Conservation (phyloP, 2,797 vertebrate species). For the Enteromius treurensis region DNA sequence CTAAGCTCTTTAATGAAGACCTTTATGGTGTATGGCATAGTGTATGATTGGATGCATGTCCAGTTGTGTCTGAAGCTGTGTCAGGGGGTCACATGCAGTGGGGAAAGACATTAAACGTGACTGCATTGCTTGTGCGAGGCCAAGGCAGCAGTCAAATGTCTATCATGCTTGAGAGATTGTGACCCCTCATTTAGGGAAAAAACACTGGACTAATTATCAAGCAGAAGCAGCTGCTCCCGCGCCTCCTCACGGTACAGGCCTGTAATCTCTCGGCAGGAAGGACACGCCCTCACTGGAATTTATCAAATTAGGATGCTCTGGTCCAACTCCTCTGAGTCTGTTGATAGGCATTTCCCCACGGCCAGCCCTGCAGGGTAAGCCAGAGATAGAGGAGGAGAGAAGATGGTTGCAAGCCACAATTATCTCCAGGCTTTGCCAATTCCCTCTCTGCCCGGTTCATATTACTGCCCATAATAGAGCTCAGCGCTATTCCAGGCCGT, state of each 20-base stretch:
- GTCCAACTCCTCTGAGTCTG: slow-evolving; percentile 36
- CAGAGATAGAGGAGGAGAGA: slow-evolving; percentile 5
- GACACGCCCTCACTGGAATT: slow-evolving; percentile 56
- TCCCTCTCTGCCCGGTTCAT: slow-evolving; percentile 78
- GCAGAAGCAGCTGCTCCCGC: slow-evolving; percentile 5
- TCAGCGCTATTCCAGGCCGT: slow-evolving; percentile 78
- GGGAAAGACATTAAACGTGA: background rate
- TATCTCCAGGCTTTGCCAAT: slow-evolving; percentile 71
- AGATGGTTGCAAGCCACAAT: slow-evolving; percentile 65
- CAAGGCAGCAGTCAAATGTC: background rate
- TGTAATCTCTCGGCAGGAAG: slow-evolving; percentile 52
- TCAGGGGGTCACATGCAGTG: background rate
- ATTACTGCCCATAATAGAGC: slow-evolving; percentile 75
- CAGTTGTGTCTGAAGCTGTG: background rate
- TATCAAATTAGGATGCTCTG: slow-evolving; percentile 66
- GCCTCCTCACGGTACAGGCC: slow-evolving; percentile 39
- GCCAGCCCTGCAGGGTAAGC: slow-evolving; percentile 5
- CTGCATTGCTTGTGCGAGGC: background rate
- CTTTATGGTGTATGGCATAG: background rate
- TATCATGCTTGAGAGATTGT: background rate
- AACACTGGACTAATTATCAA: slow-evolving; percentile 3
- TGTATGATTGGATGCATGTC: background rate
- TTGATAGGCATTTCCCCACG: slow-evolving; percentile 40
- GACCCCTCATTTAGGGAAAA: slow-evolving; percentile 21
- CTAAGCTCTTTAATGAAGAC: background rate